These are phyloP conservation scores for Origma solitaria DNA, from an alignment of 2,113 vertebrate genomes.

Conservation along the genomic window DNA sequence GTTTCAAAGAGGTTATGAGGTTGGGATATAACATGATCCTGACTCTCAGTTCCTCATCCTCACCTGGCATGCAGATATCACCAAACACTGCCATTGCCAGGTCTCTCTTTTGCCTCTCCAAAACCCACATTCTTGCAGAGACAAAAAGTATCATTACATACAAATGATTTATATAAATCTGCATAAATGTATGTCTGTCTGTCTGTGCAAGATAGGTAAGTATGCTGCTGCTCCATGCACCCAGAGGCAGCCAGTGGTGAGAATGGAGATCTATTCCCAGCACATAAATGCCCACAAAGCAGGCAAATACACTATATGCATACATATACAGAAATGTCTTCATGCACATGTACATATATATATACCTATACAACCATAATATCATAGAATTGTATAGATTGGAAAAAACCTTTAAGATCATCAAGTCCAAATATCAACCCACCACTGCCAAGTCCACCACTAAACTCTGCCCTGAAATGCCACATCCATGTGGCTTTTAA, in stretches of 20 bases:
- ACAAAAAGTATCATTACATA: background rate
- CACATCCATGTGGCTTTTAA: background rate
- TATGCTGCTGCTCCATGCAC: background rate
- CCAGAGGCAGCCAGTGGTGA: background rate
- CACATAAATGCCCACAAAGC: background rate
- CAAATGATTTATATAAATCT: background rate
- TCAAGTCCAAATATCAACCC: background rate
- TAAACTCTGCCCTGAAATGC: background rate
- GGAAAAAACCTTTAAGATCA: background rate
- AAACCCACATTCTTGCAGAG: background rate
- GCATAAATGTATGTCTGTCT: background rate
- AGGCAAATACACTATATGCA: background rate
- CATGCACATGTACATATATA: background rate
- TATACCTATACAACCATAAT: background rate
- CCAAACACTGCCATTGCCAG: background rate
- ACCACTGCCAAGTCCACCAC: background rate
- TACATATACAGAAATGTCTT: background rate
- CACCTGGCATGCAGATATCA: background rate
- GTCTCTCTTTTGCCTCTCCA: background rate
- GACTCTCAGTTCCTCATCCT: background rate
- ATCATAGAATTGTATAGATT: background rate
- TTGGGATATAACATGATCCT: background rate
- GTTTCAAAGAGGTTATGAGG: background rate
- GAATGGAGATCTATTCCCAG: background rate
- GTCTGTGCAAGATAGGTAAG: background rate